Percentiles rank a stretch among this genome's conserved stretches.
These are phyloP conservation scores for Napeogenes inachia DNA, from an alignment of 2,888 invertebrate genomes.

Conservation along the genomic window DNA sequence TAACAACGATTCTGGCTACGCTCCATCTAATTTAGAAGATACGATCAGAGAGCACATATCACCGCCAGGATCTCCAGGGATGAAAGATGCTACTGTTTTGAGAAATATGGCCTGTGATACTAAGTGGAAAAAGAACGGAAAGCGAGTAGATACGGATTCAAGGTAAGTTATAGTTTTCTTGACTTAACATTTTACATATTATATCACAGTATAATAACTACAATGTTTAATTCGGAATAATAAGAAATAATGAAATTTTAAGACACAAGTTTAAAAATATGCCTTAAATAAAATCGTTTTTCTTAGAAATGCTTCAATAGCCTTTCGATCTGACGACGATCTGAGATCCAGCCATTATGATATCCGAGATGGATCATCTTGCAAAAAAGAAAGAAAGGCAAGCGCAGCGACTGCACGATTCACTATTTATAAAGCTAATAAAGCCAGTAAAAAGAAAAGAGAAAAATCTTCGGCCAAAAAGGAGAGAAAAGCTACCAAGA, in stretches of 20 bases:
- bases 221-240: no score
- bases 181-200: not conserved
- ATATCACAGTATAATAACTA: no score
- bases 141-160: conserved; percentile 54
- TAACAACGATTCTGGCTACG: conserved; percentile 91
- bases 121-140: conserved; percentile 69
- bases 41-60: conserved; percentile 77
- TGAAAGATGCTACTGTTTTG: conserved; percentile 62
- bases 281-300: conserved; percentile 9
- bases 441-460: conserved; percentile 95
- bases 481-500: conserved; percentile 98
- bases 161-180: conserved; percentile 42
- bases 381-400: conserved; percentile 86
- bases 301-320: conserved; percentile 79
- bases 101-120: conserved; percentile 58
- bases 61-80: conserved; percentile 71
- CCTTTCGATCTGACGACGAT: conserved; percentile 62
- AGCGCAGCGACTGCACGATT: conserved; percentile 84
- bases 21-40: conserved; percentile 79
- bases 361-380: conserved; percentile 60
- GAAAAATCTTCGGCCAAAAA: conserved; percentile 96
- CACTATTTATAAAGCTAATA: conserved; percentile 95
- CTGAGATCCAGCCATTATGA: conserved; percentile 61
- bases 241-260: not conserved
- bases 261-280: not conserved